phyloP scores from a whole-genome alignment of 2,113 vertebrate genomes.

The Macaca mulatta region DNA sequence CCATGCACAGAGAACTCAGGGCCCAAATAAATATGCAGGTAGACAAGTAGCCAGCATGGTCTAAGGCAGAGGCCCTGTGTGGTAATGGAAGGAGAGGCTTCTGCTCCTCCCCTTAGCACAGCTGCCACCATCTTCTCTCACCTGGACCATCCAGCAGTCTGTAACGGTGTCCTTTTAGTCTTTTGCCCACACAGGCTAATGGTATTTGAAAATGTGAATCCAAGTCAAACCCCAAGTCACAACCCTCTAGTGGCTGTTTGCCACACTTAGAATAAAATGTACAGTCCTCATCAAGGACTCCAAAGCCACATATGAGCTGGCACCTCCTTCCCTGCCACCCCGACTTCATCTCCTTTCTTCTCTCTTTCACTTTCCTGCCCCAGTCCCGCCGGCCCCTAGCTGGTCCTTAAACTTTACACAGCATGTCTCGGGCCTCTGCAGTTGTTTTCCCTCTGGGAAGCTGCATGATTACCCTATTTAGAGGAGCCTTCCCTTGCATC shows the following conservation, averaged over 20 bases:
- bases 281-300: background rate
- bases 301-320: background rate
- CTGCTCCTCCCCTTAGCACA: background rate
- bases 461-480: background rate
- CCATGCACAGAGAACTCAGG: background rate
- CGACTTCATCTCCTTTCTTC: background rate
- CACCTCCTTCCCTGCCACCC: background rate
- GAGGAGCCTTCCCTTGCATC: background rate
- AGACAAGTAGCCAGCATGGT: no score
- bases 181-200: background rate
- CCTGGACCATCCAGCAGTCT: background rate
- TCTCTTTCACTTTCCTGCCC: background rate
- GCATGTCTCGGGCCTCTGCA: background rate
- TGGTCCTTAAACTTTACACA: background rate
- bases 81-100: background rate
- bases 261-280: background rate
- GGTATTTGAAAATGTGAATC: background rate
- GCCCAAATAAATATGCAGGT: background rate
- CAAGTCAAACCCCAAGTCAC: background rate
- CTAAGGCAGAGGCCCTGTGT: background rate
- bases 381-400: background rate
- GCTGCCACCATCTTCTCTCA: background rate
- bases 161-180: background rate
- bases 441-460: no score
- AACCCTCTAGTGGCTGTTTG: background rate